phyloP scores from a whole-genome alignment of 1,140 invertebrate genomes.

The Saxidomus purpurata region DNA sequence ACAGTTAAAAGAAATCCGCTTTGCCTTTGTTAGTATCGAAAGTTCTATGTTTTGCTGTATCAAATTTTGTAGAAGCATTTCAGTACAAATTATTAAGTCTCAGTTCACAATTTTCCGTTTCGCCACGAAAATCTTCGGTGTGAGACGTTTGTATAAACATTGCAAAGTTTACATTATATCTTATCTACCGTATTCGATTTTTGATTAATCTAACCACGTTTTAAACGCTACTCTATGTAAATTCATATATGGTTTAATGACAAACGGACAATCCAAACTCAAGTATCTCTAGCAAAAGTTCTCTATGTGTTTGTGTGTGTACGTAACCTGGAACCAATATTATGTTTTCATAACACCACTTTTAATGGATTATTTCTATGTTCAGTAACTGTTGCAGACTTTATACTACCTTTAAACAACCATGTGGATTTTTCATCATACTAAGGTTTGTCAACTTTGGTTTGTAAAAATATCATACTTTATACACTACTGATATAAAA shows the following conservation, averaged over 20 bases:
- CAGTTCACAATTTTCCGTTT: too few species aligned
- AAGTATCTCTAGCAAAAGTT: too few species aligned
- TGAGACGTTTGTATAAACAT: not conserved
- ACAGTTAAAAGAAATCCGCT: too few species aligned
- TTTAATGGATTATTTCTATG: not conserved
- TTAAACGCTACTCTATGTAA: constrained; percentile 4
- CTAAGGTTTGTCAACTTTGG: not conserved
- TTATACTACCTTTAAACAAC: not conserved
- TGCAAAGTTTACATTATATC: constrained; percentile 33
- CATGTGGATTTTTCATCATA: not conserved
- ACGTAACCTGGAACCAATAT: not conserved
- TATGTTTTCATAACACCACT: not conserved
- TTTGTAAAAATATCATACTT: too few species aligned
- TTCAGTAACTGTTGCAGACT: not conserved
- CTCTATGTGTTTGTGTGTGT: too few species aligned
- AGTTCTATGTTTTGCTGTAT: too few species aligned
- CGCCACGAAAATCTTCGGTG: too few species aligned
- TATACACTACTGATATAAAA: too few species aligned
- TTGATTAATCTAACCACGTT: not conserved
- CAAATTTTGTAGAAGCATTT: too few species aligned
- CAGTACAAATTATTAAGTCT: too few species aligned
- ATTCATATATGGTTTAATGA: not conserved
- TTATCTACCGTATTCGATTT: constrained; percentile 37
- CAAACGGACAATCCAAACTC: not conserved
- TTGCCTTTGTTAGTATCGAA: too few species aligned